Evolutionary conservation across 2,888 invertebrate genomes (phyloP), one percentile per base, ranked within the genome.

Genomic region (Apotomis capreana): DNA sequence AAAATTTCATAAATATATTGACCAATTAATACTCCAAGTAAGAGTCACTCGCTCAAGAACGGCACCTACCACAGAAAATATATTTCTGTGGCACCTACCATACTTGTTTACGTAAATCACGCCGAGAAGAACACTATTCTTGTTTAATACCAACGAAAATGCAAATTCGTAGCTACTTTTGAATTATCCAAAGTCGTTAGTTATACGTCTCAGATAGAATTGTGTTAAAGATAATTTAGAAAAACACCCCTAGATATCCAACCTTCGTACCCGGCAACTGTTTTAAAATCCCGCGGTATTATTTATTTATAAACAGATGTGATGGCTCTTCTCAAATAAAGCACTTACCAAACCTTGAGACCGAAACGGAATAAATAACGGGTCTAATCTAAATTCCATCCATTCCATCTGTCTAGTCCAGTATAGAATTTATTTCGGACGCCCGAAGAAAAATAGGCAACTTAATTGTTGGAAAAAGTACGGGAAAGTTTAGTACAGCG

Each of bases 401-500:
- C 15, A 63, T 10, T 8, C 44, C 49, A 49, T 63, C 63, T 36
- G 36, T 67, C 67, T 13, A 49, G 37, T 13, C 46, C 46, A 15
- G 10, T 54, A 54, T 54, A 55, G 44, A 37, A 65, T 44, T 49
- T 26, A 61, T 44, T 46, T 57, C 55, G 51, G n/a, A 58, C 40
- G 60, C 57, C 52, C n/a, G 52, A 49, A 67, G 58, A 63, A 52
- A 52, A 61, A 57, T 59, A 54, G 36, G 54, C 44, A 62, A 46
- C 46, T 54, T 54, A 65, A 65, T 55, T 65, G 26, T 65, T 46
- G 55, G 64, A n/a, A 65, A 54, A 65, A 64, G 52, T 63, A 52
- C 51, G n/a, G 46, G 10, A 46, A 61, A 63, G 58, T 72, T 68
- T 4, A 72, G 58, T 62, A 36, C 51, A 57, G 6, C 59, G 15